Evolutionary conservation across 2,888 invertebrate genomes (phyloP), one percentile per base, ranked within the genome.

Genomic region (Volucella bombylans): DNA sequence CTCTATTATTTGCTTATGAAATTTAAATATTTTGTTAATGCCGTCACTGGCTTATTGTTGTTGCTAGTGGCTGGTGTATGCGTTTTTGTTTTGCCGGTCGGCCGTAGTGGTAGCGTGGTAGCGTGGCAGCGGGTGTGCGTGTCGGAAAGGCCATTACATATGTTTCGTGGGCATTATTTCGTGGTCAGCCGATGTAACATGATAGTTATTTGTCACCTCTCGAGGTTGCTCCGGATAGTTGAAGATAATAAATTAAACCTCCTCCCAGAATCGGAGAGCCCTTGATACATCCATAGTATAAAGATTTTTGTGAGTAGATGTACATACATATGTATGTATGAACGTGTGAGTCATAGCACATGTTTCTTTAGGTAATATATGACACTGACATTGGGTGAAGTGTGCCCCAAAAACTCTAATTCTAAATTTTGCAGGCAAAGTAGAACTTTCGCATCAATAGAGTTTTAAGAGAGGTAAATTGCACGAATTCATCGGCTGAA

Each of bases 141-240:
- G 74, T 76, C 71, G 69, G 69, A 61, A 55, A 74, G 74, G 73
- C 83, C 61, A 80, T 77, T 81, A 85, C 85, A 85, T 68, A 64
- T 85, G 85, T 85, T 85, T 85, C 81, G 85, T 81, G 85, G 85
- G 81, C 68, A 81, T 85, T 85, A 77, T 72, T 85, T 85, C 67
- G 85, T 76, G 85, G 85, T 85, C 76, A 85, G 85, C 67, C 76
- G 55, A 81, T 62, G 80, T 38, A 43, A 62, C 80, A 65, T 81
- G 76, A 76, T 85, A 85, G 81, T 81, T 85, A 77, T 85, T 81
- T 85, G 85, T 81, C 85, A 85, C 81, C 77, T 81, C 67, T 52
- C 47, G 73, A 69, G 69, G 79, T 80, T 80, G 14, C 72, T 41
- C 39, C 57, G 23, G 72, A 76, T 68, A 72, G 81, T 72, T 81